These are phyloP conservation scores for Myzus persicae DNA, from an alignment of 1,140 invertebrate genomes.

Conservation along the genomic window DNA sequence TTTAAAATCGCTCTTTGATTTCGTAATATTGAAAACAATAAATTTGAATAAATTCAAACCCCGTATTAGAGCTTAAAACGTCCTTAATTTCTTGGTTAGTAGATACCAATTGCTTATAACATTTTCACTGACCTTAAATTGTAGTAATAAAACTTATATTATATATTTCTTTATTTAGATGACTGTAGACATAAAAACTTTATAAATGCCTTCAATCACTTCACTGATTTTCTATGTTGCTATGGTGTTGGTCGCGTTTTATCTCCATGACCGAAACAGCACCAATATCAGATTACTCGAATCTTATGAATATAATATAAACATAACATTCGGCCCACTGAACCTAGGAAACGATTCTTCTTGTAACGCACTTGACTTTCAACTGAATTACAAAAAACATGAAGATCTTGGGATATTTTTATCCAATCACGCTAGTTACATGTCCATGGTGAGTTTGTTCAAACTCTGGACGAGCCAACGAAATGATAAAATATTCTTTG, in stretches of 20 bases:
- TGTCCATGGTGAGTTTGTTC: neutral
- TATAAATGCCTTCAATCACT: neutral
- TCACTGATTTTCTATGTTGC: neutral
- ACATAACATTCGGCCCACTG: neutral
- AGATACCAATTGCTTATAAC: neutral
- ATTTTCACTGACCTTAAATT: neutral
- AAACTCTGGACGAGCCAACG: neutral
- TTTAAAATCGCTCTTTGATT: neutral
- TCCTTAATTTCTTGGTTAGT: neutral
- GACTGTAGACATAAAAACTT: neutral
- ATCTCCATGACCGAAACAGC: neutral
- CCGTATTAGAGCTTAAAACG: neutral
- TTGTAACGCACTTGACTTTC: neutral
- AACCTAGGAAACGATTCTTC: neutral
- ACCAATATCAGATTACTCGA: neutral
- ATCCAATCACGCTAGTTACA: neutral
- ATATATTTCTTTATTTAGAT: neutral
- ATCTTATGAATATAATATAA: constrained; percentile 2
- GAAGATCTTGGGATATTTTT: neutral
- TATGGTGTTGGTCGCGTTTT: neutral
- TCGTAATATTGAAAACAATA: neutral
- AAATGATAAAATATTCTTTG: constrained; percentile 53
- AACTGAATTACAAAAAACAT: constrained; percentile 31
- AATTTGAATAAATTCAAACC: neutral
- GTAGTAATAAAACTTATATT: neutral